Evolutionary conservation across 2,888 invertebrate genomes (phyloP).

Genomic region (Prosopocoilus inquinatus): DNA sequence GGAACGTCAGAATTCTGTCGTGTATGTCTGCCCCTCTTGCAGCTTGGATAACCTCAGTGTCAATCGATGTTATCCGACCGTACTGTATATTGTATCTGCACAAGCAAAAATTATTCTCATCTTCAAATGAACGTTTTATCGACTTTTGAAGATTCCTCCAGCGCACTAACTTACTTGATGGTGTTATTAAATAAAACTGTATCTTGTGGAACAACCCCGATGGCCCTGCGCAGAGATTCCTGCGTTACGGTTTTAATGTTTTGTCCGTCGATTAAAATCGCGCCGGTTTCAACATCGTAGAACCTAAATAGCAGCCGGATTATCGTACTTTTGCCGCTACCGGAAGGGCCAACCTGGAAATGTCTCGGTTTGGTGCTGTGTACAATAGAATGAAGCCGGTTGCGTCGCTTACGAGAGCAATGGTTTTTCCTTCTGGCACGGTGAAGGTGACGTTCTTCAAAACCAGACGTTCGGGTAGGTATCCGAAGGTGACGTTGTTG

Average conservation of each 20-base stretch:
- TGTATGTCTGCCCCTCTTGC: conserved; percentile 94
- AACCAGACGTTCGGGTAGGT: conserved; percentile 74
- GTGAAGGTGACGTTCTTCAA: conserved; percentile 75
- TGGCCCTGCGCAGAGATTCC: conserved; percentile 75
- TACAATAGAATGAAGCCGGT: conserved; percentile 4
- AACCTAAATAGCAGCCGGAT: conserved; percentile 93
- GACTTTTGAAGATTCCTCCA: no score
- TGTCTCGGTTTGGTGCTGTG: background rate
- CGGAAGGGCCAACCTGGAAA: conserved; percentile 78
- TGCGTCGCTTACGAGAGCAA: conserved; percentile 64
- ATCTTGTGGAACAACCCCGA: conserved; percentile 96
- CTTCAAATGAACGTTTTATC: background rate
- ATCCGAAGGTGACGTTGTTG: conserved; percentile 85
- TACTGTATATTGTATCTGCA: conserved; percentile 90
- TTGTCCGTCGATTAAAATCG: conserved; percentile 84
- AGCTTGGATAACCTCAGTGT: conserved; percentile 83
- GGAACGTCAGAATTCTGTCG: conserved; percentile 85
- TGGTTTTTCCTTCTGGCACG: conserved; percentile 80
- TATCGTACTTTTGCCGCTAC: conserved; percentile 94
- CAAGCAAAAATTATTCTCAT: conserved; percentile 19
- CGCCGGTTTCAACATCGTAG: conserved; percentile 89
- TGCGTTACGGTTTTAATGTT: conserved; percentile 85
- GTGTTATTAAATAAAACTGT: conserved; percentile 93
- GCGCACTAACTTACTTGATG: conserved; percentile 74
- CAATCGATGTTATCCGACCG: conserved; percentile 74